Evolutionary conservation across 2,888 invertebrate genomes (phyloP).

Genomic region (Drosophila buzzatii): DNA sequence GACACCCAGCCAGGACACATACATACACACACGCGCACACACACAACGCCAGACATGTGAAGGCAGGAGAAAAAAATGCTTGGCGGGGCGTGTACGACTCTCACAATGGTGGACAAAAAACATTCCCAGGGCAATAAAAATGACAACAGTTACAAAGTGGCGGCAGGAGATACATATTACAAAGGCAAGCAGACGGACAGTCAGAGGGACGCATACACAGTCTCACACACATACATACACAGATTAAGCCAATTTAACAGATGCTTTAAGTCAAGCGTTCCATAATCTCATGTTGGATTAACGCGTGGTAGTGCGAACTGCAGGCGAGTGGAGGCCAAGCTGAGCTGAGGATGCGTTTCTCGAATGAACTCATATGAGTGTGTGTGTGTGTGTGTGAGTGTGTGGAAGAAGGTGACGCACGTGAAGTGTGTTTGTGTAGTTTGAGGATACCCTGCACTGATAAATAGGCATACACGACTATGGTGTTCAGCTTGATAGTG

Average conservation of each 20-base stretch:
- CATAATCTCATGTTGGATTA: slow-evolving; percentile 76
- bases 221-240: slow-evolving; percentile 54
- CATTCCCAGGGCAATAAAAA: slow-evolving; percentile 82
- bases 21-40: slow-evolving; percentile 23
- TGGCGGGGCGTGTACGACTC: slow-evolving; percentile 70
- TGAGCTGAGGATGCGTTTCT: slow-evolving; percentile 17
- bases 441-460: slow-evolving; percentile 32
- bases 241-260: slow-evolving; percentile 82
- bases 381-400: slow-evolving; percentile 17
- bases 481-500: background rate
- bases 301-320: slow-evolving; percentile 58
- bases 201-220: slow-evolving; percentile 18
- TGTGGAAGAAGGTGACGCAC: slow-evolving; percentile 38
- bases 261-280: slow-evolving; percentile 78
- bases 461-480: background rate
- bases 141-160: slow-evolving; percentile 82
- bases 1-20: slow-evolving; percentile 67
- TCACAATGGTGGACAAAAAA: slow-evolving; percentile 74
- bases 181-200: slow-evolving; percentile 44
- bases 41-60: slow-evolving; percentile 25
- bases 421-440: background rate
- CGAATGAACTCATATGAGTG: background rate
- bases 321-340: slow-evolving; percentile 31
- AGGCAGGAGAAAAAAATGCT: slow-evolving; percentile 38
- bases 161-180: slow-evolving; percentile 75